phyloP scores from a whole-genome alignment of 1,140 invertebrate genomes.

The Drosophila bocqueti region DNA sequence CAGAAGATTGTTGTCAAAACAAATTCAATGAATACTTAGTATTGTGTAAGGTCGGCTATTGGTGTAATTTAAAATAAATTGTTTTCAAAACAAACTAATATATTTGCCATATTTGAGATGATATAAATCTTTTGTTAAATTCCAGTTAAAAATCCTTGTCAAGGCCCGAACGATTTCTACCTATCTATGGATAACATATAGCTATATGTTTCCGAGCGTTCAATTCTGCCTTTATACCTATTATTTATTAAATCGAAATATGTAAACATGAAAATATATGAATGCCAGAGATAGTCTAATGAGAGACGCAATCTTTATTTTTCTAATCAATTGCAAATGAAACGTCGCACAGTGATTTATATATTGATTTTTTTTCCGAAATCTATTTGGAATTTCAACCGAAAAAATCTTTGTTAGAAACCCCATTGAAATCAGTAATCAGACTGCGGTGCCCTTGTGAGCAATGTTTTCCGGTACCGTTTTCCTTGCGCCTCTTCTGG shows the following conservation, averaged over 20 bases:
- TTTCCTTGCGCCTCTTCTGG: slow-evolving; percentile 23
- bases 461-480: slow-evolving; percentile 33
- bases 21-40: background rate
- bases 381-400: background rate
- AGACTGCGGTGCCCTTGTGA: slow-evolving; percentile 1
- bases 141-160: slow-evolving; percentile 12
- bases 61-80: background rate
- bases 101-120: background rate
- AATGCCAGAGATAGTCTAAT: background rate
- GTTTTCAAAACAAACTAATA: background rate
- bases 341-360: slow-evolving; percentile 8
- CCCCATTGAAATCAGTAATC: slow-evolving; percentile 45
- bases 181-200: slow-evolving; percentile 9
- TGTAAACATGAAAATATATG: background rate
- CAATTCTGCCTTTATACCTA: slow-evolving; percentile 30
- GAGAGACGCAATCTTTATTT: background rate
- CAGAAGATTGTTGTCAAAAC: background rate
- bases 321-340: background rate
- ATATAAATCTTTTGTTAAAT: too few species aligned
- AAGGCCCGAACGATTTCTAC: slow-evolving; percentile 13
- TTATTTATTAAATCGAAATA: slow-evolving; percentile 30
- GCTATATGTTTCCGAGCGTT: slow-evolving; percentile 24
- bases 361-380: background rate
- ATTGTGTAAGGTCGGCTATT: background rate
- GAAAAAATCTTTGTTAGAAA: background rate